Percentiles rank a stretch among this genome's conserved stretches.
These are phyloP conservation scores for Opisthograptis luteolata DNA, from an alignment of 2,888 invertebrate genomes.

Conservation along the genomic window DNA sequence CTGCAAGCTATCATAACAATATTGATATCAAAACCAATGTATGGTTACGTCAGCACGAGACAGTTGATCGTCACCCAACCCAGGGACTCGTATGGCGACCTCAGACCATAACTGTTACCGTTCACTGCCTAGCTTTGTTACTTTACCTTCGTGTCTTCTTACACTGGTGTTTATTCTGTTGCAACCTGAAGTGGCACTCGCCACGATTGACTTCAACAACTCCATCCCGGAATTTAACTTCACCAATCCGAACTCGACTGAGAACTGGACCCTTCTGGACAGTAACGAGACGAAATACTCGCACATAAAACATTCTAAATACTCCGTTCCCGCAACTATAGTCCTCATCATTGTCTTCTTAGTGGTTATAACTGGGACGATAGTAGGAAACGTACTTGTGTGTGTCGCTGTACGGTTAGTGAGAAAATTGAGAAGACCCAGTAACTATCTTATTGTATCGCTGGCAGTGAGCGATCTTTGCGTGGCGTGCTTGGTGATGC, in stretches of 20 bases:
- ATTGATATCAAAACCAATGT: slow-evolving; percentile 69
- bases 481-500: slow-evolving; percentile 98
- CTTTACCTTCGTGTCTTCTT: slow-evolving; percentile 82
- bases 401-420: slow-evolving; percentile 98
- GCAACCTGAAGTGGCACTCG: slow-evolving; percentile 56
- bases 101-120: slow-evolving; percentile 70
- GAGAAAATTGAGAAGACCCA: slow-evolving; percentile 93
- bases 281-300: slow-evolving; percentile 56
- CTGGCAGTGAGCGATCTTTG: slow-evolving; percentile 98
- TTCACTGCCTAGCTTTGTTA: slow-evolving; percentile 83
- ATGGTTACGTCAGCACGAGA: slow-evolving; percentile 72
- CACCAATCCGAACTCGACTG: slow-evolving; percentile 59
- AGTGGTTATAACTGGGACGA: slow-evolving; percentile 90
- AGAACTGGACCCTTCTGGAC: slow-evolving; percentile 67
- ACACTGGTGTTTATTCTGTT: slow-evolving; percentile 70
- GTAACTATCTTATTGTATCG: slow-evolving; percentile 96
- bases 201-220: slow-evolving; percentile 63
- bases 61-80: slow-evolving; percentile 67
- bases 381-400: slow-evolving; percentile 95
- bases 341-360: slow-evolving; percentile 89
- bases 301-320: slow-evolving; percentile 73
- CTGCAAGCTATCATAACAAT: slow-evolving; percentile 32
- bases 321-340: slow-evolving; percentile 82
- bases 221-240: slow-evolving; percentile 52
- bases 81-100: slow-evolving; percentile 83